Conservation (phyloP, 2,888 invertebrate species). For the Polydrusus cervinus region DNA sequence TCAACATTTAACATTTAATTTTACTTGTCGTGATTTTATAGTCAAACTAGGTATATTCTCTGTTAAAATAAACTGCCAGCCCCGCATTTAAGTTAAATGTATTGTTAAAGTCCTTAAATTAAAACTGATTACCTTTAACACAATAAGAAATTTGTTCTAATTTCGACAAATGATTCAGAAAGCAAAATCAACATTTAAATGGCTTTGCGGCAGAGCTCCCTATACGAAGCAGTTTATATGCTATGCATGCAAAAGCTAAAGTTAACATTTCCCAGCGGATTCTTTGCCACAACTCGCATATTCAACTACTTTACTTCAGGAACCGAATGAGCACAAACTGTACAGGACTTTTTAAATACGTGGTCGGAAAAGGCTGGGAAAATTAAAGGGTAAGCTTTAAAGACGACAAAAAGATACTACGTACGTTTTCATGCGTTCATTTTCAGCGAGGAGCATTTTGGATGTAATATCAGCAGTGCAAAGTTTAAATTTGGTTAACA, state of each 20-base stretch:
- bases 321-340: slow-evolving; percentile 31
- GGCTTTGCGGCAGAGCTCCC: slow-evolving; percentile 45
- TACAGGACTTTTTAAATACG: slow-evolving; percentile 27
- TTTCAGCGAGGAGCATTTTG: too few relatives aligned
- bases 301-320: slow-evolving; percentile 41
- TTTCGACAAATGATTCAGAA: slow-evolving; percentile 35
- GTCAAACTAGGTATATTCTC: too few relatives aligned
- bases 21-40: too few relatives aligned
- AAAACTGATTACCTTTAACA: slow-evolving; percentile 16
- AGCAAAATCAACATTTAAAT: slow-evolving; percentile 51
- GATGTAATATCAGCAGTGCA: too few relatives aligned
- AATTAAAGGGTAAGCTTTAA: background rate
- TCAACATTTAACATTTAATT: too few relatives aligned
- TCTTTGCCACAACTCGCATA: slow-evolving; percentile 47
- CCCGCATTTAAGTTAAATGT: slow-evolving; percentile 1
- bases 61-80: background rate
- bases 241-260: slow-evolving; percentile 50
- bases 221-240: slow-evolving; percentile 45
- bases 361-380: background rate
- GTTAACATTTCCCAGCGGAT: slow-evolving; percentile 43
- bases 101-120: slow-evolving; percentile 15
- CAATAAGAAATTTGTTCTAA: slow-evolving; percentile 37
- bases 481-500: too few relatives aligned
- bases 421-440: too few relatives aligned
- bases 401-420: too few relatives aligned